Evolutionary conservation across 2,113 vertebrate species (phyloP).

Genomic region (Narcine bancroftii): DNA sequence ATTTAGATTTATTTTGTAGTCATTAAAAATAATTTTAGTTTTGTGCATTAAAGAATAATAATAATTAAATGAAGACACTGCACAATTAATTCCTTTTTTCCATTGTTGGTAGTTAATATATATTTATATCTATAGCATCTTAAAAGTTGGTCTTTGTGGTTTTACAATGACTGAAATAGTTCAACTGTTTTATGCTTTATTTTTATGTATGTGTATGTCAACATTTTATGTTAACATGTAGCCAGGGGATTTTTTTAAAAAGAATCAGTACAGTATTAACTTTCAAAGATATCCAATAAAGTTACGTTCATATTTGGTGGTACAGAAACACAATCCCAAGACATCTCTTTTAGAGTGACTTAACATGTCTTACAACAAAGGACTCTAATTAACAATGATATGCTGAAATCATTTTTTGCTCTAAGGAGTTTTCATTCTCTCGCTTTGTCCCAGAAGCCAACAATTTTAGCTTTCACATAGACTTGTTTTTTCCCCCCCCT

Average conservation of each 20-base stretch:
- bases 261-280: not conserved
- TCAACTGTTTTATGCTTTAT: not conserved
- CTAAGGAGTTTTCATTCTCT: not conserved
- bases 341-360: not conserved
- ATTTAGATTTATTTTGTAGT: not conserved
- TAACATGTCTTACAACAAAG: not conserved
- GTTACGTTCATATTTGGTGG: not conserved
- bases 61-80: not conserved
- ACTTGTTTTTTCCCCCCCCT: not conserved
- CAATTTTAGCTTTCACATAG: not conserved
- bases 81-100: not conserved
- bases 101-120: not conserved
- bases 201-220: not conserved
- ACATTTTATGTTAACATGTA: not conserved
- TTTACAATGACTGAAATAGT: not conserved
- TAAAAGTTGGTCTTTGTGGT: not conserved
- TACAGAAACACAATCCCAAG: not conserved
- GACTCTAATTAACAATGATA: not conserved
- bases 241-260: not conserved
- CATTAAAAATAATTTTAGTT: not conserved
- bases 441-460: not conserved
- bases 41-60: not conserved
- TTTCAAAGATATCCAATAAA: not conserved
- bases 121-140: not conserved
- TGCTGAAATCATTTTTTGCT: not conserved